Evolutionary conservation across 2,797 vertebrate genomes (phyloP).

Genomic region (Enteromius mattozi): DNA sequence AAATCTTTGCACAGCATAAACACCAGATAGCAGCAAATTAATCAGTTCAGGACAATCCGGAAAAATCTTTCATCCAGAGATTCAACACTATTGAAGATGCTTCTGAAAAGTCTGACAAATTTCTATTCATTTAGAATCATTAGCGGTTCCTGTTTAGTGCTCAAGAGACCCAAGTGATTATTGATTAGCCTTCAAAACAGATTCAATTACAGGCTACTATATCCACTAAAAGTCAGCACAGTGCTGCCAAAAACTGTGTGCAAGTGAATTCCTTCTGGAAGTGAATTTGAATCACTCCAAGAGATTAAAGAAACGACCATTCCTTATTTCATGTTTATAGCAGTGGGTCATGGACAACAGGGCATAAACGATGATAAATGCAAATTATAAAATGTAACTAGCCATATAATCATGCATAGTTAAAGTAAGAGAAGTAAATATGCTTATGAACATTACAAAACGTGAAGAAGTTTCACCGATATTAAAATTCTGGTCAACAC

Average conservation of each 20-base stretch:
- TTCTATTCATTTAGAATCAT: constrained; percentile 45
- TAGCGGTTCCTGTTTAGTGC: constrained; percentile 21
- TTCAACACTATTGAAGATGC: neutral
- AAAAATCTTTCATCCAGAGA: neutral
- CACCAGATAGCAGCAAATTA: constrained; percentile 35
- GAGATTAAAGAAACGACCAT: neutral
- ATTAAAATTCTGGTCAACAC: neutral
- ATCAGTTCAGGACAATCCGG: constrained; percentile 16
- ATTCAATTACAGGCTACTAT: constrained; percentile 29
- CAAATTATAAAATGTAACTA: neutral
- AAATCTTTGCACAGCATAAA: neutral
- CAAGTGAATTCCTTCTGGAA: neutral
- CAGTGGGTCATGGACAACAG: neutral
- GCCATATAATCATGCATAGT: neutral
- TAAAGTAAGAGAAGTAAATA: neutral
- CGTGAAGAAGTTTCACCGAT: neutral
- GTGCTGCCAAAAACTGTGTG: constrained; percentile 20
- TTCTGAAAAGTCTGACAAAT: constrained; percentile 10
- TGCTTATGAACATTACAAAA: neutral
- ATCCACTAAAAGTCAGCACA: constrained; percentile 11
- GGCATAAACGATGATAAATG: neutral
- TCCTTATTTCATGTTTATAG: neutral
- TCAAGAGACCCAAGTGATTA: constrained; percentile 29
- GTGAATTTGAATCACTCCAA: neutral
- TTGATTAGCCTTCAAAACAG: constrained; percentile 35